A percentile compares a stretch with the other conserved stretches of the same genome.
Evolutionary conservation across 1,140 invertebrate species (phyloP).

Genomic region (Drosophila leontia): DNA sequence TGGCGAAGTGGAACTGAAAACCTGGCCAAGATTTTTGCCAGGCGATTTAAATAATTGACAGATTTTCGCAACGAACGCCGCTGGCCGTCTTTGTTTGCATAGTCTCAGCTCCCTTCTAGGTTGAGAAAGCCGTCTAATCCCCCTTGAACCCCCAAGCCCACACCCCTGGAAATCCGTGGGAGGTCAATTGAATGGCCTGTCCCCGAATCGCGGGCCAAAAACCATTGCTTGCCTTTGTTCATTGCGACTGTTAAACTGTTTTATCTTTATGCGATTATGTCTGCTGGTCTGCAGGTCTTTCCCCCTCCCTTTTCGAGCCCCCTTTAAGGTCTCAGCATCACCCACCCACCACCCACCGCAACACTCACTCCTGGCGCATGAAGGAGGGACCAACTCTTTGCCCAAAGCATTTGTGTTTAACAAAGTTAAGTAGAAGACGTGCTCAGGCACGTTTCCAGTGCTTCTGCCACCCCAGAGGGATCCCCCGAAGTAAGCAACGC

Average conservation of each 20-base stretch:
- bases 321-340: background rate
- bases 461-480: background rate
- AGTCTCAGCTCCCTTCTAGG: background rate
- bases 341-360: background rate
- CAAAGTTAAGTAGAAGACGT: slow-evolving; percentile 75
- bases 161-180: slow-evolving; percentile 21
- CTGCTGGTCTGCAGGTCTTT: slow-evolving; percentile 34
- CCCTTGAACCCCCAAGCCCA: background rate
- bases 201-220: slow-evolving; percentile 2
- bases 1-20: background rate
- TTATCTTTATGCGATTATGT: slow-evolving; percentile 84
- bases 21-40: slow-evolving; percentile 67
- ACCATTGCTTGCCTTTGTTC: slow-evolving; percentile 56
- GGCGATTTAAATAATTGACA: slow-evolving; percentile 82
- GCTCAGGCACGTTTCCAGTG: slow-evolving; percentile 58
- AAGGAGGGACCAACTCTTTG: slow-evolving; percentile 65
- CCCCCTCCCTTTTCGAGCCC: background rate
- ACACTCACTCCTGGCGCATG: slow-evolving; percentile 26
- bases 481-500: background rate
- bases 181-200: slow-evolving; percentile 48
- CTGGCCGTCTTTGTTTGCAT: slow-evolving; percentile 43
- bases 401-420: slow-evolving; percentile 82
- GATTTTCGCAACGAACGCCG: slow-evolving; percentile 60
- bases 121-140: background rate
- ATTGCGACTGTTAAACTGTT: slow-evolving; percentile 77